Evolutionary conservation across 2,888 invertebrate species (phyloP).

Genomic region (Euzetes globulus): DNA sequence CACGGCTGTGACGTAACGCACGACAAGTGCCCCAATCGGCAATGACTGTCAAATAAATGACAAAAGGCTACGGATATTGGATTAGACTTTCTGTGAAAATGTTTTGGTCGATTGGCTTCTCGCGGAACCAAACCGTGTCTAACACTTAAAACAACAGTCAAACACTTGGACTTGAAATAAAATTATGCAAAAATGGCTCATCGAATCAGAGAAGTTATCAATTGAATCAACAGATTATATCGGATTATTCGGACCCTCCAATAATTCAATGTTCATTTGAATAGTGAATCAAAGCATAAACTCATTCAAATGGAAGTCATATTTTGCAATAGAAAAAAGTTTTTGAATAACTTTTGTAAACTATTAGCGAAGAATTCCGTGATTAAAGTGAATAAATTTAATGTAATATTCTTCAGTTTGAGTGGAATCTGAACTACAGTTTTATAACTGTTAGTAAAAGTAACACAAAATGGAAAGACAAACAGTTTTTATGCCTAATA

Average conservation of each 20-base stretch:
- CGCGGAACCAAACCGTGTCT: not conserved
- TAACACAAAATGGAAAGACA: not conserved
- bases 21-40: not conserved
- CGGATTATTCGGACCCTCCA: too few species aligned
- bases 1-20: not conserved
- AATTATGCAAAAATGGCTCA: slow-evolving; percentile 11
- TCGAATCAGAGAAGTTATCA: not conserved
- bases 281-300: too few species aligned
- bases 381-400: too few species aligned
- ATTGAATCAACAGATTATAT: not conserved
- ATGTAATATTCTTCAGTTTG: too few species aligned
- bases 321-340: too few species aligned
- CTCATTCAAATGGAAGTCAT: too few species aligned
- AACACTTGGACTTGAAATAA: not conserved
- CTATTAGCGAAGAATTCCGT: too few species aligned
- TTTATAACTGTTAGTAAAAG: not conserved
- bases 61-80: not conserved
- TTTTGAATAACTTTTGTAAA: too few species aligned
- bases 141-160: slow-evolving; percentile 3
- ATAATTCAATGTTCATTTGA: not conserved
- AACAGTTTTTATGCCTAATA: not conserved
- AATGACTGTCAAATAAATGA: not conserved
- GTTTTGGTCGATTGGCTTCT: slow-evolving; percentile 6
- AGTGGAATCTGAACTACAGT: not conserved
- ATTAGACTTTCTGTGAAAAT: not conserved